Evolutionary conservation across 2,113 vertebrate genomes (phyloP).

Genomic region (Bubalus kerabau): DNA sequence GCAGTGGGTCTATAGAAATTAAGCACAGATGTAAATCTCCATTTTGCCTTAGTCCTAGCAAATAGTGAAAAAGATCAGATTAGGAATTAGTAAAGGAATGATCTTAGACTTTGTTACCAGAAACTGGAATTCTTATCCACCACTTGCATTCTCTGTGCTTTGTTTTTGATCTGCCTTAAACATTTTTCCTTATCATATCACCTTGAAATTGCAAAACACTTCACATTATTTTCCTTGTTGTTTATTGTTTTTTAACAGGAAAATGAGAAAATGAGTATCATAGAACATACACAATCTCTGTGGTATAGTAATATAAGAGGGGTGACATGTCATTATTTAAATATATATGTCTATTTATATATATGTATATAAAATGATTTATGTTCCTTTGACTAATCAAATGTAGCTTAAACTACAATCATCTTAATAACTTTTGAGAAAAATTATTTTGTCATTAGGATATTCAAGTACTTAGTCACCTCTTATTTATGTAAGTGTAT

Average conservation of each 20-base stretch:
- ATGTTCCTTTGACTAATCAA: not conserved
- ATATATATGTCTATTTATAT: not conserved
- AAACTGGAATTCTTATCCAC: not conserved
- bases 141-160: not conserved
- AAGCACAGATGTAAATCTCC: not conserved
- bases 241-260: not conserved
- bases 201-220: not conserved
- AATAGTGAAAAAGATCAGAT: not conserved
- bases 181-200: not conserved
- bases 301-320: not conserved
- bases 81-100: not conserved
- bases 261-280: not conserved
- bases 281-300: not conserved
- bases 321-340: not conserved
- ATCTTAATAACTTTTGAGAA: not conserved
- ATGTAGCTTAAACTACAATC: not conserved
- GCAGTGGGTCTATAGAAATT: not conserved
- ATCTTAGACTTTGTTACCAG: not conserved
- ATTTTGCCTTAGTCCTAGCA: not conserved
- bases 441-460: not conserved
- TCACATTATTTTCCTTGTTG: not conserved
- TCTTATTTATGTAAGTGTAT: not conserved
- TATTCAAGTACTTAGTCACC: not conserved
- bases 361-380: not conserved
- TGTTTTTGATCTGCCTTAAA: not conserved